These are phyloP conservation scores for Heliothis peltigera DNA, from an alignment of 2,888 invertebrate genomes.

Conservation along the genomic window DNA sequence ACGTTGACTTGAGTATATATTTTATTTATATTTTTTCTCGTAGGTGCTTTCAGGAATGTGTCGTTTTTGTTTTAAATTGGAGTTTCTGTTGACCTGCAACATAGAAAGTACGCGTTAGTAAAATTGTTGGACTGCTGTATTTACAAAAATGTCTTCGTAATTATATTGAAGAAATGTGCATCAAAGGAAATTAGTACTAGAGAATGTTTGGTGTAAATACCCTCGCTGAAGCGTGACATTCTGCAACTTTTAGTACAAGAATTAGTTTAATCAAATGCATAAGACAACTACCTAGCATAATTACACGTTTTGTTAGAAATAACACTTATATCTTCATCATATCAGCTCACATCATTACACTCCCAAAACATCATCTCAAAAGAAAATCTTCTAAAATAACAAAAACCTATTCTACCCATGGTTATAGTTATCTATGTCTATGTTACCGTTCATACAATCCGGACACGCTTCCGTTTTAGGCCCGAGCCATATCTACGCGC, in stretches of 20 bases:
- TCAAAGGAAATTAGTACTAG: neutral
- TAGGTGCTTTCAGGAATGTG: slow-evolving; percentile 50
- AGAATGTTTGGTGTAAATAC: slow-evolving; percentile 6
- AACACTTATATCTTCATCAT: slow-evolving; percentile 13
- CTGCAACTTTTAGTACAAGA: neutral
- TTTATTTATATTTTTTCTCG: slow-evolving; percentile 75
- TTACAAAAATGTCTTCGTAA: neutral
- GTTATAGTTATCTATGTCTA: slow-evolving; percentile 43
- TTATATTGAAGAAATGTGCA: neutral
- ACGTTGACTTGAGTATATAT: slow-evolving; percentile 81
- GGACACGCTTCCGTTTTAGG: slow-evolving; percentile 59
- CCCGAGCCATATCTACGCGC: slow-evolving; percentile 49
- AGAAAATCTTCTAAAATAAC: slow-evolving; percentile 50
- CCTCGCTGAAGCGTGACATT: slow-evolving; percentile 5
- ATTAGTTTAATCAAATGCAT: too few species aligned
- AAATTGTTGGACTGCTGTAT: slow-evolving; percentile 11
- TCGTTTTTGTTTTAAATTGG: slow-evolving; percentile 50
- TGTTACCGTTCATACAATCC: slow-evolving; percentile 52
- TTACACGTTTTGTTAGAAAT: neutral
- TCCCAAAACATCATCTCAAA: slow-evolving; percentile 50
- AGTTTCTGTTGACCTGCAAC: slow-evolving; percentile 32
- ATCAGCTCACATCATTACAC: slow-evolving; percentile 40
- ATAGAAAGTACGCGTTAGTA: neutral
- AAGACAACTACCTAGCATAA: too few species aligned
- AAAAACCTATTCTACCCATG: slow-evolving; percentile 51